Percentiles rank a stretch among this genome's conserved stretches.
Conservation (phyloP, 2,888 invertebrate species). For the Camptogramma bilineatum region DNA sequence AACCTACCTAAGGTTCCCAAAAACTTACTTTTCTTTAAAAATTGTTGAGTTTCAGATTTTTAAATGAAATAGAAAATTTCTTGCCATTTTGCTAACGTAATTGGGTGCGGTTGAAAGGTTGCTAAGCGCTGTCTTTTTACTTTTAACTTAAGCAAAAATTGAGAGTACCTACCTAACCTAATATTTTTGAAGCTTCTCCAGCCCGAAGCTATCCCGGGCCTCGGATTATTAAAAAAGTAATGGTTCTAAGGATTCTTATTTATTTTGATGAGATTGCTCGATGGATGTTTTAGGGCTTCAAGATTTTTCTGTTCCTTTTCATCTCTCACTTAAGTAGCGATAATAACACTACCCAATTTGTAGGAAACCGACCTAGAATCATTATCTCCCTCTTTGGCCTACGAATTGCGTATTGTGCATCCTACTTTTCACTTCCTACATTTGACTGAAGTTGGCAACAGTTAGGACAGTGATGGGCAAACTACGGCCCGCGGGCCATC, state of each 20-base stretch:
- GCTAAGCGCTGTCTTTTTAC: neutral
- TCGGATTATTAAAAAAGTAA: slow-evolving; percentile 1
- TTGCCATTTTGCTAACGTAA: neutral
- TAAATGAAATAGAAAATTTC: neutral
- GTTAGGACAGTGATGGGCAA: too few species aligned
- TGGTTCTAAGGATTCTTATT: neutral
- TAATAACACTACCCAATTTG: too few species aligned
- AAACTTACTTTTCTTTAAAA: neutral
- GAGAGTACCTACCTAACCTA: neutral
- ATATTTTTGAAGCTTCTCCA: neutral
- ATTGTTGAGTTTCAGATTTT: neutral
- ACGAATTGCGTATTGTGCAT: too few species aligned
- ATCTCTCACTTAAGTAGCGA: neutral
- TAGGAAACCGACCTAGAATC: too few species aligned
- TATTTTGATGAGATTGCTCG: slow-evolving; percentile 4
- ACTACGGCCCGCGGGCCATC: too few species aligned
- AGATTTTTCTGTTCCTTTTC: neutral
- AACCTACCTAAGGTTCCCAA: too few species aligned
- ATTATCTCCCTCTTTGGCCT: too few species aligned
- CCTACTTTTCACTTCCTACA: too few species aligned
- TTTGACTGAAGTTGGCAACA: too few species aligned
- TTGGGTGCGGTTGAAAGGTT: neutral
- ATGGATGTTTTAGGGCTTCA: neutral
- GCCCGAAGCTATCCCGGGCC: neutral
- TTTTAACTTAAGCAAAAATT: neutral